Evolutionary conservation across 2,797 vertebrate species (phyloP).

Genomic region (Melanotaenia boesemani): DNA sequence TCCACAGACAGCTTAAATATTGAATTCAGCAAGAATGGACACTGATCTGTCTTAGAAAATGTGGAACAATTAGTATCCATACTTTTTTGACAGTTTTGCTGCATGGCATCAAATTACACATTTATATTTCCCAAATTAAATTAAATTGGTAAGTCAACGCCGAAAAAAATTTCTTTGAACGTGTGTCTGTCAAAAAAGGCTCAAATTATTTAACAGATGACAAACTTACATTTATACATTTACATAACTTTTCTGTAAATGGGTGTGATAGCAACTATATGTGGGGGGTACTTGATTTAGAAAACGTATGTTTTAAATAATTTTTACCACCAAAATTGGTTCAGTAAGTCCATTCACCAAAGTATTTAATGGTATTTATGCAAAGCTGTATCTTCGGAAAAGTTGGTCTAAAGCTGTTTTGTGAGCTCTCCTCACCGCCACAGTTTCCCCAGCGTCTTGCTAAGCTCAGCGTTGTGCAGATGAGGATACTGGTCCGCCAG

Average conservation of each 20-base stretch:
- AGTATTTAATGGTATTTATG: not conserved
- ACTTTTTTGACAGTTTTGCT: too few relatives aligned
- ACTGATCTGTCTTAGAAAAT: too few relatives aligned
- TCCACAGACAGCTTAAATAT: too few relatives aligned
- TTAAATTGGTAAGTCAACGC: not conserved
- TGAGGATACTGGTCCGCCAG: conserved; percentile 91
- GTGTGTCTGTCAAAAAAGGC: not conserved
- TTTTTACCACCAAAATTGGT: not conserved
- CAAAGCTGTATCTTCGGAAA: not conserved
- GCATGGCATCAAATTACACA: too few relatives aligned
- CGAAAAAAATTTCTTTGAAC: not conserved
- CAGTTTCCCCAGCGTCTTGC: conserved; percentile 91
- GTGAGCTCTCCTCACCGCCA: conserved; percentile 85
- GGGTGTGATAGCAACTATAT: not conserved
- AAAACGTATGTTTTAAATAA: not conserved
- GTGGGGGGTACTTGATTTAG: not conserved
- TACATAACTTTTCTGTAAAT: not conserved
- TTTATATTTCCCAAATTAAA: not conserved
- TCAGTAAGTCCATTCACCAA: not conserved
- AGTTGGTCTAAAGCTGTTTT: not conserved
- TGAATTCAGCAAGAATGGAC: too few relatives aligned
- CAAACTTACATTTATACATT: not conserved
- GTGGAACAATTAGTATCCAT: too few relatives aligned
- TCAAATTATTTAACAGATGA: not conserved
- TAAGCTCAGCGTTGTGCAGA: conserved; percentile 92